These are phyloP conservation scores for Mirza zaza DNA, from an alignment of 2,113 vertebrate species.

Conservation along the genomic window DNA sequence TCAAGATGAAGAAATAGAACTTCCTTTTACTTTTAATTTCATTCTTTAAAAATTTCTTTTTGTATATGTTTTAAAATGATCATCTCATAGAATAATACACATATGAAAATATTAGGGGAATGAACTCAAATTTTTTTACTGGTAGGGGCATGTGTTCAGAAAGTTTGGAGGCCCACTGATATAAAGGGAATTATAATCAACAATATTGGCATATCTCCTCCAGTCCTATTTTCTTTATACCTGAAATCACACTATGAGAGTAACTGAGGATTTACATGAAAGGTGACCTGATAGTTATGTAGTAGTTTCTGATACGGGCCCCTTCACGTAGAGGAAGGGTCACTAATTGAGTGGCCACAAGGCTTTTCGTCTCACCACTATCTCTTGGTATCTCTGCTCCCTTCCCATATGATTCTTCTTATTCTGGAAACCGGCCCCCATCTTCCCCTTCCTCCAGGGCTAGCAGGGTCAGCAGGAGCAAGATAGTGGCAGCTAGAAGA, in stretches of 20 bases:
- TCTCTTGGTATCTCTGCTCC: background rate
- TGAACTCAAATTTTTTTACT: background rate
- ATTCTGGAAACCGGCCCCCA: background rate
- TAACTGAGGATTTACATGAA: background rate
- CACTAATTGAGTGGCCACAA: background rate
- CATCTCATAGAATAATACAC: background rate
- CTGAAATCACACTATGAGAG: background rate
- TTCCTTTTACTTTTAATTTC: background rate
- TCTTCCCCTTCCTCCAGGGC: background rate
- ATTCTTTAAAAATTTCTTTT: background rate
- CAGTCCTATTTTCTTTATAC: background rate
- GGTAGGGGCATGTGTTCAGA: background rate
- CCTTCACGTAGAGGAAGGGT: background rate
- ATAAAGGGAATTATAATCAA: background rate
- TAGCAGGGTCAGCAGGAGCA: background rate
- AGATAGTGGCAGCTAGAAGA: background rate
- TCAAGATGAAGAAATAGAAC: background rate
- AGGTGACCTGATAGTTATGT: background rate
- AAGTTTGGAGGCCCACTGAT: background rate
- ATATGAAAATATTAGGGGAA: background rate
- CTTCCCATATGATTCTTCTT: background rate
- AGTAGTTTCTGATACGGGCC: background rate
- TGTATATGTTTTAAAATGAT: constrained; percentile 29
- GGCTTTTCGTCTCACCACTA: background rate
- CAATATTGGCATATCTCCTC: background rate